Percentiles rank a stretch among this genome's conserved stretches.
Evolutionary conservation across 2,797 vertebrate species (phyloP).

Genomic region (Eremophila alpestris): DNA sequence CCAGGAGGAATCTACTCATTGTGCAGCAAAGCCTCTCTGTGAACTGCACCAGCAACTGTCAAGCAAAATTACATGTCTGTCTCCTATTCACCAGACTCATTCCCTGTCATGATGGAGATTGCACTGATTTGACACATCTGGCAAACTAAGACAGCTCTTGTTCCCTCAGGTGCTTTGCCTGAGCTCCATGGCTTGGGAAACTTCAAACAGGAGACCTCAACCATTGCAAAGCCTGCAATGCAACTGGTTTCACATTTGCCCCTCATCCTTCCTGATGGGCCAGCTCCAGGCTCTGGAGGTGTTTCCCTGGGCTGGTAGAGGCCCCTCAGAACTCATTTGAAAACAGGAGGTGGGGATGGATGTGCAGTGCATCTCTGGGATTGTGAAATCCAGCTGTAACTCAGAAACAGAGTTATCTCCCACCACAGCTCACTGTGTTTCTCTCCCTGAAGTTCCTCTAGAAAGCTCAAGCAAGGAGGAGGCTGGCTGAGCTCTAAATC

Average conservation of each 20-base stretch:
- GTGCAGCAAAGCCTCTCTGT: not conserved
- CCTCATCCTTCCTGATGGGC: not conserved
- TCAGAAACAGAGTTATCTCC: not conserved
- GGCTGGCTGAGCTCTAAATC: not conserved
- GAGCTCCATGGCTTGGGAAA: not conserved
- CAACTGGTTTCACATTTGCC: not conserved
- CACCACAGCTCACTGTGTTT: not conserved
- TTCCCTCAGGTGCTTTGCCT: not conserved
- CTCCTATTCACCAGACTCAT: not conserved
- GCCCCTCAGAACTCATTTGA: accelerated
- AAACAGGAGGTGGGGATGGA: not conserved
- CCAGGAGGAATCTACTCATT: not conserved
- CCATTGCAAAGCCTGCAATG: not conserved
- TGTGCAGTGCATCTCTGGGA: not conserved
- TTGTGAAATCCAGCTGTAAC: not conserved
- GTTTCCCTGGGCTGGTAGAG: not conserved
- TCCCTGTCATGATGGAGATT: not conserved
- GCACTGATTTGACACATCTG: not conserved
- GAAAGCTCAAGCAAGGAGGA: not conserved
- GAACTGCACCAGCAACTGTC: not conserved
- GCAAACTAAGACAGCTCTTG: not conserved
- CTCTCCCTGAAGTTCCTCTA: not conserved
- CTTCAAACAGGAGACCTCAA: not conserved
- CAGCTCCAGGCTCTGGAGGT: not conserved
- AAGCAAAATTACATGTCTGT: not conserved